These are phyloP conservation scores for Pollenia labialis DNA, from an alignment of 2,888 invertebrate species.

Conservation along the genomic window DNA sequence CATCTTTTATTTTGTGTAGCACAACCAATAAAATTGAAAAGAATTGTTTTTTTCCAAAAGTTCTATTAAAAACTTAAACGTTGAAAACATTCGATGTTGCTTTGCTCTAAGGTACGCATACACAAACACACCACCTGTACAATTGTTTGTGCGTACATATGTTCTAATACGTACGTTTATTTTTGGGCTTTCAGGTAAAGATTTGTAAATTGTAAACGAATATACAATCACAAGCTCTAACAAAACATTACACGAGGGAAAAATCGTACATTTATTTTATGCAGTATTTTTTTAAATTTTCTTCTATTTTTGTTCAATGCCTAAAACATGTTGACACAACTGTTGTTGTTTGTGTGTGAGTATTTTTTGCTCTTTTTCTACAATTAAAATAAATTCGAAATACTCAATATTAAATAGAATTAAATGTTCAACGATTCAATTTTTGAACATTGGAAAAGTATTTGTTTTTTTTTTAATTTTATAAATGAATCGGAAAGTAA, in stretches of 20 bases:
- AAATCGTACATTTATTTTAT: conserved; percentile 2
- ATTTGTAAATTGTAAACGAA: neutral
- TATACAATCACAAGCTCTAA: neutral
- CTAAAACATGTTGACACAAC: conserved; percentile 1
- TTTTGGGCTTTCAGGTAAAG: neutral
- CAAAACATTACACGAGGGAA: neutral
- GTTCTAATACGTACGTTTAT: neutral
- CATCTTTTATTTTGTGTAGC: conserved; percentile 10
- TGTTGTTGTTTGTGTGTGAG: neutral
- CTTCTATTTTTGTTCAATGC: conserved; percentile 4
- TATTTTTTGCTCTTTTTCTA: neutral
- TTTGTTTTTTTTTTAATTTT: neutral
- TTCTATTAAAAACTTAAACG: neutral
- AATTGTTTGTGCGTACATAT: neutral
- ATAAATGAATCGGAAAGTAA: neutral
- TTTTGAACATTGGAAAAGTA: conserved; percentile 22
- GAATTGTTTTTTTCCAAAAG: neutral
- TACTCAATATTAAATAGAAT: conserved; percentile 16
- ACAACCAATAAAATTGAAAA: neutral
- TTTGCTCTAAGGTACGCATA: too few relatives aligned
- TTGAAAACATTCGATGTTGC: too few relatives aligned
- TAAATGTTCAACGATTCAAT: conserved; percentile 24
- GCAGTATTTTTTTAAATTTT: neutral
- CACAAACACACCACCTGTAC: too few relatives aligned
- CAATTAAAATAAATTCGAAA: conserved; percentile 25